Conservation (phyloP, 2,797 vertebrate species). For the Sebastes matsubarae region DNA sequence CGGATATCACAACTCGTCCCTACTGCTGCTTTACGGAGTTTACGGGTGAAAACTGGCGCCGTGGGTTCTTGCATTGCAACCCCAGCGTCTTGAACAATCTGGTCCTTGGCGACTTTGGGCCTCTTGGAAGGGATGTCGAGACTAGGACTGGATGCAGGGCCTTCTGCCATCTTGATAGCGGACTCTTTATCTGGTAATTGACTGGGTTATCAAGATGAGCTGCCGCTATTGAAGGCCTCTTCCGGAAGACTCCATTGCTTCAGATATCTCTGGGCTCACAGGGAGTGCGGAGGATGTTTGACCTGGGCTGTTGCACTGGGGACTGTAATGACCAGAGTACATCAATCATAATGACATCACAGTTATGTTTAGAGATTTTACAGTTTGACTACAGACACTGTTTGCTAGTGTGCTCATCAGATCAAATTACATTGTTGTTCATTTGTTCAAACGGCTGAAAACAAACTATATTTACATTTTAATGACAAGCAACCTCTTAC, state of each 20-base stretch:
- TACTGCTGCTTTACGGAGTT: constrained; percentile 88
- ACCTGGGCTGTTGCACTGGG: constrained; percentile 21
- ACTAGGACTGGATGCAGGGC: constrained; percentile 54
- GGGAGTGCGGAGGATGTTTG: constrained; percentile 6
- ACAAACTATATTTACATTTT: not conserved
- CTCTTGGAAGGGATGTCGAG: constrained; percentile 82
- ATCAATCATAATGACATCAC: constrained; percentile 6
- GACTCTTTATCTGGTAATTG: constrained; percentile 17
- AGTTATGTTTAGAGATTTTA: not conserved
- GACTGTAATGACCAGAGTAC: constrained; percentile 32
- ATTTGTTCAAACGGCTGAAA: not conserved
- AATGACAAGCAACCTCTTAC: not conserved
- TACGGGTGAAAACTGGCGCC: constrained; percentile 84
- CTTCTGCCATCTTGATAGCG: constrained; percentile 62
- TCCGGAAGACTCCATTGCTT: constrained; percentile 30
- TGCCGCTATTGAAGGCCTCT: constrained; percentile 25
- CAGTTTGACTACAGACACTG: not conserved
- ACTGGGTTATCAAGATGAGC: not conserved
- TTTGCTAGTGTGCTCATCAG: not conserved
- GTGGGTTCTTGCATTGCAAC: constrained; percentile 31
- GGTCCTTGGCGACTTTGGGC: constrained; percentile 77
- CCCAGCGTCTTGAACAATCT: constrained; percentile 20
- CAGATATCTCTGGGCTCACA: constrained; percentile 24
- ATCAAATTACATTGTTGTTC: not conserved
- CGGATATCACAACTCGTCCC: constrained; percentile 89